Evolutionary conservation across 2,113 vertebrate genomes (phyloP).

Genomic region (Clupea harengus): DNA sequence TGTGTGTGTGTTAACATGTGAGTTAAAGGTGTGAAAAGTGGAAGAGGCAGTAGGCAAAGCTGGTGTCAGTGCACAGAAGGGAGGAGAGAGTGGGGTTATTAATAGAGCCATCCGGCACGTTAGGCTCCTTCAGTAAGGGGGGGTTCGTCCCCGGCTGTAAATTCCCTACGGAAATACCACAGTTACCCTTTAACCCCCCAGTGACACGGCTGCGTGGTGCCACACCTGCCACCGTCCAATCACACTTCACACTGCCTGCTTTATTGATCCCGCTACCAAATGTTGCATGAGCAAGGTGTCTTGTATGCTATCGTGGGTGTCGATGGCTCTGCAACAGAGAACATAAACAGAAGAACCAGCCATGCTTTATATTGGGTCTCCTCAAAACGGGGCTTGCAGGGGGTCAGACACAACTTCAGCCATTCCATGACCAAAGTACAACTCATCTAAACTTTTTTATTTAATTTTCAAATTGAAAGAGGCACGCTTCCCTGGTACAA

Average conservation of each 20-base stretch:
- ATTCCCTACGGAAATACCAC: conserved; percentile 71
- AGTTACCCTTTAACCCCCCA: conserved; percentile 70
- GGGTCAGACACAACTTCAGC: background rate
- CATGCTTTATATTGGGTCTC: background rate
- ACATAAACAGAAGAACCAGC: background rate
- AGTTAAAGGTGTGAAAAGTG: conserved; percentile 16
- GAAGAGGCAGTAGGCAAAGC: conserved; percentile 29
- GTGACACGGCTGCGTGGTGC: conserved; percentile 59
- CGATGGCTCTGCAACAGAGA: background rate
- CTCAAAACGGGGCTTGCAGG: background rate
- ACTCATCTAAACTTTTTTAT: background rate
- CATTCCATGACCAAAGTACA: background rate
- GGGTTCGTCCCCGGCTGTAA: conserved; percentile 60
- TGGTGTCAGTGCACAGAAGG: conserved; percentile 40
- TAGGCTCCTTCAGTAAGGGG: conserved; percentile 37
- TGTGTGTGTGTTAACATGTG: background rate
- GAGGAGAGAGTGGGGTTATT: conserved; percentile 50
- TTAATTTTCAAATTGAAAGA: background rate
- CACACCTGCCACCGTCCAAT: conserved; percentile 67
- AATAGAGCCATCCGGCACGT: conserved; percentile 61
- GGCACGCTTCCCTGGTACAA: background rate
- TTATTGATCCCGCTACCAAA: background rate
- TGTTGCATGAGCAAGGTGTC: background rate
- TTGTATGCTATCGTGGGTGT: background rate
- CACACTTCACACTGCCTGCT: conserved; percentile 22